Evolutionary conservation across 2,888 invertebrate genomes (phyloP), one percentile per base, ranked within the genome.

Genomic region (Lissonota sp.): DNA sequence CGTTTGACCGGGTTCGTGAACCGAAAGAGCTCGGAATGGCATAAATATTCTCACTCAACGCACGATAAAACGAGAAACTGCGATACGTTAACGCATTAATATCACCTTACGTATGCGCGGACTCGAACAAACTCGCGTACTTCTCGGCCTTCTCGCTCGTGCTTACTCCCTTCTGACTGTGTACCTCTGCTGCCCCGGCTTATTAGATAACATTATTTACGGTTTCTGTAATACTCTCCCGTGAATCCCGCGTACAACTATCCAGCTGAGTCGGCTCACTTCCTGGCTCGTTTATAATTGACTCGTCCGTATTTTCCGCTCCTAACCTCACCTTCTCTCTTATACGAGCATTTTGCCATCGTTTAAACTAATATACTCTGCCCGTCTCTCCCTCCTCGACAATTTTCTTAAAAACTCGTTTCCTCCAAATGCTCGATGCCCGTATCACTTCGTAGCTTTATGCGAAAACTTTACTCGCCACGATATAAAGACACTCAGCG

Each of bases 191-290:
- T 57, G 42, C 64, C 58, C 69, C 58, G 49, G 79, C 79, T 79
- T 79, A 79, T 75, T 79, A 79, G 75, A 79, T 79, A 75, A 79
- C 74, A 75, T 79, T 76, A 76, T 80, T 76, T 76, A 76, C 71
- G 75, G 69, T 80, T 80, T 80, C 76, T 72, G 71, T 76, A 76
- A 76, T 76, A 71, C 71, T 67, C 71, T 42, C 72, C 44, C 60
- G 71, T 67, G 71, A 71, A 71, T 62, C 71, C 42, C 39, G 58
- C 39, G 51, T 46, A 42, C 5, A 51, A 53, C 49, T 26, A 26
- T 26, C 40, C 71, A 71, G 44, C 58, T 37, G 49, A 53, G 60
- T 70, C 37, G 58, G 70, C 64, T 46, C 53, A 71, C 71, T 80
- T 80, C 80, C 80, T 72, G 76, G 49, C 76, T 76, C 53, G 62